A percentile compares a stretch with the other conserved stretches of the same genome.
phyloP scores from a whole-genome alignment of 2,797 vertebrate species.

The Halcyon smyrnensis region DNA sequence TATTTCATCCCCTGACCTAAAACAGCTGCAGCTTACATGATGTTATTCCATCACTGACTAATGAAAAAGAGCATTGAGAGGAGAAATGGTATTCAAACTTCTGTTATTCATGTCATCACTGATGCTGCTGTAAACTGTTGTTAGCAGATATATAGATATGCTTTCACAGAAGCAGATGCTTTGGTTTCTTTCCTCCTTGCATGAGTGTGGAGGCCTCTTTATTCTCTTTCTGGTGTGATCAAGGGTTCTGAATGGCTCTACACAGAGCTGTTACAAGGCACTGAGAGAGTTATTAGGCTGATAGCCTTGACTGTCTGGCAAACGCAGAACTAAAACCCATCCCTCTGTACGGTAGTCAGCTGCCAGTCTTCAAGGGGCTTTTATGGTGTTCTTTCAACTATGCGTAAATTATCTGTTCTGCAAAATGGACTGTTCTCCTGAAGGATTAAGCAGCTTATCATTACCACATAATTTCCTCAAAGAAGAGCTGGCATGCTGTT shows the following conservation, averaged over 20 bases:
- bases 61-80: not conserved
- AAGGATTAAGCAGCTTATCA: conserved; percentile 51
- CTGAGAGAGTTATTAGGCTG: conserved; percentile 53
- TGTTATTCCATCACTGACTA: not conserved
- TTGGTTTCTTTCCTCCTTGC: conserved; percentile 16
- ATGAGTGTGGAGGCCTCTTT: not conserved
- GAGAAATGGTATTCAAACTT: not conserved
- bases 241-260: conserved; percentile 26
- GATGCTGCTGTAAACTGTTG: not conserved
- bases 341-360: not conserved
- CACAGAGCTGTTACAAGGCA: not conserved
- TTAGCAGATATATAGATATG: conserved; percentile 9
- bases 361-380: conserved; percentile 53
- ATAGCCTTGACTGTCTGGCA: conserved; percentile 40
- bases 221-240: conserved; percentile 24
- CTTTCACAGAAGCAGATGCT: conserved; percentile 54
- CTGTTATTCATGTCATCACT: not conserved
- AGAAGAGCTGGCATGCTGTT: conserved; percentile 1
- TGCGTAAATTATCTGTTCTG: conserved; percentile 32
- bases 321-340: conserved; percentile 5
- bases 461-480: conserved; percentile 51
- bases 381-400: conserved; percentile 41
- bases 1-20: not conserved
- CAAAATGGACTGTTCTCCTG: conserved; percentile 25
- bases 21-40: conserved; percentile 5